Evolutionary conservation across 2,888 invertebrate species (phyloP).

Genomic region (Parthenolecanium corni): DNA sequence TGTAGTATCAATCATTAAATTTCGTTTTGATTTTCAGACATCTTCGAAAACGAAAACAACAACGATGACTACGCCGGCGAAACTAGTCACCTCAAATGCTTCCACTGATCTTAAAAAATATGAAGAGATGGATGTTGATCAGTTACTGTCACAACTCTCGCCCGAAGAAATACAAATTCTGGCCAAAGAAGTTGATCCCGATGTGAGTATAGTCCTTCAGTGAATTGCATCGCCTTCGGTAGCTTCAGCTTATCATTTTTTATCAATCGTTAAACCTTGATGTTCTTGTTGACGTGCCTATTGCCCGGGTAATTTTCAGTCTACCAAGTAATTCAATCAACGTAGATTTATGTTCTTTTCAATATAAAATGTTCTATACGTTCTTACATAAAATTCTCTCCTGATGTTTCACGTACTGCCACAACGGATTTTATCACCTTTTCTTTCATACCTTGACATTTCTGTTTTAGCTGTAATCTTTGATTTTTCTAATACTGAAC

Average conservation of each 20-base stretch:
- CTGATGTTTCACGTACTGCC: no score
- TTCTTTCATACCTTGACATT: no score
- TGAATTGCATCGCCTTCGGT: not conserved
- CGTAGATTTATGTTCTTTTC: no score
- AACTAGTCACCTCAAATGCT: slow-evolving; percentile 58
- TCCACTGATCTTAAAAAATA: slow-evolving; percentile 63
- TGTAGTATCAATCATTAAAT: no score
- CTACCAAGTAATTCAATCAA: no score
- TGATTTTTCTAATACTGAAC: no score
- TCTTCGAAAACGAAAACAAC: slow-evolving; percentile 78
- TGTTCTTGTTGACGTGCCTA: not conserved
- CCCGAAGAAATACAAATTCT: slow-evolving; percentile 92
- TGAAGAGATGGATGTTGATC: slow-evolving; percentile 93
- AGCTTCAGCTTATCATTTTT: not conserved
- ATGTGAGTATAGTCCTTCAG: slow-evolving; percentile 58
- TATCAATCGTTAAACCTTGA: not conserved
- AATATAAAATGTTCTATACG: no score
- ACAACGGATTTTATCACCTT: no score
- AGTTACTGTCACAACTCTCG: slow-evolving; percentile 80
- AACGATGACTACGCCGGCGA: slow-evolving; percentile 78
- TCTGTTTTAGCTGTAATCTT: no score
- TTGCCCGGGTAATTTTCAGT: no score
- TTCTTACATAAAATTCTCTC: no score
- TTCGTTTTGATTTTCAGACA: slow-evolving; percentile 54
- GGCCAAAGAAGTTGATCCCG: slow-evolving; percentile 98